Base-by-base conservation (phyloP, 2,113 vertebrate species). In the Tachuris rubrigastra region DNA sequence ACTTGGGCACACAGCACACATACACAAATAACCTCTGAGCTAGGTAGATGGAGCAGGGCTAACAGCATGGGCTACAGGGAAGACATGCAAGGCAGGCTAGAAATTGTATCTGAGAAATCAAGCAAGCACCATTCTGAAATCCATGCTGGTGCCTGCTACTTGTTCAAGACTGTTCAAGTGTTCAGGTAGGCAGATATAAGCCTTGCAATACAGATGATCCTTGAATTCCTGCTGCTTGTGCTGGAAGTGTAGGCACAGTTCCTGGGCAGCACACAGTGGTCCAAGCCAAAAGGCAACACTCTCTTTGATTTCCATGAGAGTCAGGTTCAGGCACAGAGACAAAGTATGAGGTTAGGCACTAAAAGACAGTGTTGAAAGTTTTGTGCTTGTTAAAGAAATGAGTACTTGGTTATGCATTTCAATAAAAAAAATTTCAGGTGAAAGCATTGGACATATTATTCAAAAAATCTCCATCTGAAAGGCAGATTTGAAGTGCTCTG, bases 181-280 rank as follows among this genome's bases (percentile, higher is more conserved):
- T n/a, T 60, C 73, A 74, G 55, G 68, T 47, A 73, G 66, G 77
- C 59, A 89, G 68, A 31, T 13, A 62, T 0, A 69, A 84, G 50
- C 19, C 59, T 10, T 41, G 65, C 46, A 69, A 27, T 37, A 73
- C 44, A 73, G 68, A n/a, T 0, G 5, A 31, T 6, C 12, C 69
- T 33, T 37, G 65, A 78, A 42, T 42, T 50, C 42, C 56, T 46
- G 52, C 31, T 72, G 66, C 52, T 53, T 37, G n/a, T 7, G 22
- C 67, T 83, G 33, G 7, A 72, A 46, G 37, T 3, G 18, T 10
- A 30, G 63, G 33, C 33, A 60, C 35, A 65, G 37, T 27, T 79
- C 62, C 49, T 13, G 18, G 76, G 25, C 76, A 78, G 91, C 37
- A 28, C 1, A 2, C 55, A 52, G 39, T 0, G 0, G 24, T 28